Conservation (phyloP, 1,140 invertebrate genomes). For the Dendrolimus punctatus region DNA sequence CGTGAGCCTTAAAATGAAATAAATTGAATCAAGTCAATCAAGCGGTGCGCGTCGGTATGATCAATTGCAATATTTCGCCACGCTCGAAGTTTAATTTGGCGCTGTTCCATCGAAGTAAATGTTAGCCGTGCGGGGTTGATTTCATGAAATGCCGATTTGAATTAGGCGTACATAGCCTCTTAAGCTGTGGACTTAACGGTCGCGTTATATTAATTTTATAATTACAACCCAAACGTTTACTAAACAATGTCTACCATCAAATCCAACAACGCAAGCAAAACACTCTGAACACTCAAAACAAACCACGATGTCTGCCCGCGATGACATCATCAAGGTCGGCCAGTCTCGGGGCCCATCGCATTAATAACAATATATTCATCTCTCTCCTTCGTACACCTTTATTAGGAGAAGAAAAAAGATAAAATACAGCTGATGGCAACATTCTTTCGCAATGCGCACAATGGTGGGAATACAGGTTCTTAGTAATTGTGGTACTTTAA, state of each 20-base stretch:
- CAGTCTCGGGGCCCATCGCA: conserved; percentile 24
- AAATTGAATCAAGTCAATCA: no score
- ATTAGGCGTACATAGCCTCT: no score
- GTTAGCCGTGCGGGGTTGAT: no score
- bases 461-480: conserved; percentile 6
- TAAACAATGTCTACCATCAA: conserved; percentile 17
- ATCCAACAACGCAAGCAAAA: conserved; percentile 12
- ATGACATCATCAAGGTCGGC: conserved; percentile 61
- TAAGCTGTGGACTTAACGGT: no score
- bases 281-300: conserved; percentile 27
- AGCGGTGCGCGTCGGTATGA: no score
- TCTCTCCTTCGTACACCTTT: conserved; percentile 20
- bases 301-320: conserved; percentile 24
- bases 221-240: neutral
- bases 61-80: no score
- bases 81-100: no score
- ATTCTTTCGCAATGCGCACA: conserved; percentile 7
- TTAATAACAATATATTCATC: conserved; percentile 14
- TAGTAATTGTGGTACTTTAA: conserved; percentile 8
- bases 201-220: neutral
- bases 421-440: no score
- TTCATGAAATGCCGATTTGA: no score
- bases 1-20: no score
- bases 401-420: neutral
- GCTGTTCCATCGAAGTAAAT: no score